A percentile compares a stretch with the other conserved stretches of the same genome.
phyloP scores from a whole-genome alignment of 2,888 invertebrate genomes.

The Odontocerum albicorne region DNA sequence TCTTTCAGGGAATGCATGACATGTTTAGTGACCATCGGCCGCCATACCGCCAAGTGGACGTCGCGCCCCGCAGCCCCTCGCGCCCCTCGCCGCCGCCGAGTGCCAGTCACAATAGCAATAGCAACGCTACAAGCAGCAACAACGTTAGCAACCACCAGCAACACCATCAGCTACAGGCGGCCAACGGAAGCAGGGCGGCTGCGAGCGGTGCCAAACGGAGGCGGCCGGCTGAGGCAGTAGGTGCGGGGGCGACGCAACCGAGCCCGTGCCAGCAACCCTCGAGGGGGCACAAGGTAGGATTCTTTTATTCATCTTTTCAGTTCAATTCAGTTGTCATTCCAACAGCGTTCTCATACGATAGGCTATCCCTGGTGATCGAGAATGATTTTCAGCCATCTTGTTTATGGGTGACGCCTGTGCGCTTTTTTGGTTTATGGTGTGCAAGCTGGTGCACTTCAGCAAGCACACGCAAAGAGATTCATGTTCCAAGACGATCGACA shows the following conservation, averaged over 20 bases:
- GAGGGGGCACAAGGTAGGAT: conserved; percentile 22
- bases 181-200: conserved; percentile 74
- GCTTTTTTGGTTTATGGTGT: too few species aligned
- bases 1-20: conserved; percentile 79
- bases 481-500: too few species aligned
- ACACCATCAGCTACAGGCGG: conserved; percentile 52
- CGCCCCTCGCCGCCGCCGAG: conserved; percentile 53
- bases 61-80: conserved; percentile 46
- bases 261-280: conserved; percentile 22
- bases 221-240: conserved; percentile 6
- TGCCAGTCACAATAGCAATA: conserved; percentile 48
- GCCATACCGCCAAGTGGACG: conserved; percentile 35
- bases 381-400: too few species aligned
- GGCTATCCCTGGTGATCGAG: too few species aligned
- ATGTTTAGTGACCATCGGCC: conserved; percentile 67
- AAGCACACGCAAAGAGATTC: too few species aligned
- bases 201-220: conserved; percentile 48
- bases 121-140: conserved; percentile 35
- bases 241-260: background rate
- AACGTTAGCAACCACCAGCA: conserved; percentile 43
- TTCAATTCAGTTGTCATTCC: too few species aligned
- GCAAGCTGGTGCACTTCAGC: too few species aligned
- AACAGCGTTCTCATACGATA: too few species aligned
- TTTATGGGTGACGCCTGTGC: too few species aligned
- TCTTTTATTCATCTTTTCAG: too few species aligned